Evolutionary conservation across 2,888 invertebrate genomes (phyloP), one percentile per base, ranked within the genome.

Genomic region (Toxonevra muliebris): DNA sequence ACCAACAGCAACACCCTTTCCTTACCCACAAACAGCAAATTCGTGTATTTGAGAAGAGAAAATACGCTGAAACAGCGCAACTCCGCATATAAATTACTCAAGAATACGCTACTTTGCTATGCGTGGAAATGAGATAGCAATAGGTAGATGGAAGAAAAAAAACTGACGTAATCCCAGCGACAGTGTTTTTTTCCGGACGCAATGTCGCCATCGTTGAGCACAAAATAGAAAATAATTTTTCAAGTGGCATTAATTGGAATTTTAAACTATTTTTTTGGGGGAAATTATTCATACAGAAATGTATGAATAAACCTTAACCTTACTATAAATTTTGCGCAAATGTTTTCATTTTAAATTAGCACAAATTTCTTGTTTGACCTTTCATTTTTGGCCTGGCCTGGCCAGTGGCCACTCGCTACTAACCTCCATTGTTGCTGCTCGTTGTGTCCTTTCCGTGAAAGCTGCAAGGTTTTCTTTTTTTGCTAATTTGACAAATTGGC

Each of bases 341-440:
- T 30, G 30, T 30, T 8, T 19, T 53, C 19, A 19, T n/a, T 58
- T 2, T 13, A 17, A 41, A 42, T 41, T 15, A 10, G 11, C 13
- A 42, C 40, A 42, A 9, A n/a, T 41, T 42, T 4, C 30, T 4
- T 10, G 2, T 30, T 30, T 30, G 2, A 30, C 2, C n/a, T n/a
- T n/a, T n/a, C n/a, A n/a, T n/a, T n/a, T n/a, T n/a, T n/a, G n/a
- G n/a, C n/a, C n/a, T n/a, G n/a, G n/a, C n/a, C n/a, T n/a, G n/a
- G n/a, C n/a, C n/a, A n/a, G n/a, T n/a, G n/a, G n/a, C n/a, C n/a
- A n/a, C n/a, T n/a, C 41, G 69, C 62, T 68, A 79, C 79, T 78
- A 77, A 79, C 79, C 79, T 79, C 79, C 80, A 80, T 76, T 71
- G 60, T 66, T 72, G 61, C 66, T 70, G 30, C 30, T 30, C 30